These are phyloP conservation scores for Pararge aegeria DNA, from an alignment of 1,140 invertebrate species.

Conservation along the genomic window DNA sequence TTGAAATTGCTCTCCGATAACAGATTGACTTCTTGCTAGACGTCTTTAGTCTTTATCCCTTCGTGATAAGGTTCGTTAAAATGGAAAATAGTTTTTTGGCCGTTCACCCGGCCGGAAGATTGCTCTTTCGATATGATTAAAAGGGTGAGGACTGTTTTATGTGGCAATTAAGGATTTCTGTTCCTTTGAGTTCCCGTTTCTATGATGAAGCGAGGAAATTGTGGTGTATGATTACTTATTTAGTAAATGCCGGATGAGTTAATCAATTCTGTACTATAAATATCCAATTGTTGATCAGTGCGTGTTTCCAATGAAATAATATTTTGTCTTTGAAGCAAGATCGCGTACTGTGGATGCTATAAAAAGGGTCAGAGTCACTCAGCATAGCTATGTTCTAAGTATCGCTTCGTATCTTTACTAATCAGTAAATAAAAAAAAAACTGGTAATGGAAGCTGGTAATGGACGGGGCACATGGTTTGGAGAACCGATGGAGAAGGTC, in stretches of 20 bases:
- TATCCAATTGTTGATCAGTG: no score
- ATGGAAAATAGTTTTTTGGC: constrained; percentile 22
- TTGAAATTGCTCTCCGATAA: constrained; percentile 57
- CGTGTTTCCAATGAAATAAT: no score
- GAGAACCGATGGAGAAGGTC: no score
- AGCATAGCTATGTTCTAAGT: no score
- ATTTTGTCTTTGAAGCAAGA: no score
- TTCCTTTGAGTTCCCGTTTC: constrained; percentile 42
- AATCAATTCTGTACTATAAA: no score
- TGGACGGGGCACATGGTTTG: no score
- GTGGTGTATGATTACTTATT: constrained; percentile 22
- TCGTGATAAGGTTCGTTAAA: constrained; percentile 34
- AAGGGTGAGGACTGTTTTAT: constrained; percentile 76
- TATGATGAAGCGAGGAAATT: constrained; percentile 20
- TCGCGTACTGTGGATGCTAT: no score
- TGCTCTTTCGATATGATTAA: constrained; percentile 77
- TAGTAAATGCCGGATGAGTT: constrained; percentile 15
- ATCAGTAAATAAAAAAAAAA: no score
- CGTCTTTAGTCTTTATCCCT: constrained; percentile 30
- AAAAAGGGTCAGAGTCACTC: no score
- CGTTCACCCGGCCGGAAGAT: constrained; percentile 69
- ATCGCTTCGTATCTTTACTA: no score
- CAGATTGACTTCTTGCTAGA: constrained; percentile 31
- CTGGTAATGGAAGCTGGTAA: no score
- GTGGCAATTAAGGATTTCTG: constrained; percentile 69